Base-by-base conservation (phyloP, 1,140 invertebrate genomes). In the Eumaeus atala region DNA sequence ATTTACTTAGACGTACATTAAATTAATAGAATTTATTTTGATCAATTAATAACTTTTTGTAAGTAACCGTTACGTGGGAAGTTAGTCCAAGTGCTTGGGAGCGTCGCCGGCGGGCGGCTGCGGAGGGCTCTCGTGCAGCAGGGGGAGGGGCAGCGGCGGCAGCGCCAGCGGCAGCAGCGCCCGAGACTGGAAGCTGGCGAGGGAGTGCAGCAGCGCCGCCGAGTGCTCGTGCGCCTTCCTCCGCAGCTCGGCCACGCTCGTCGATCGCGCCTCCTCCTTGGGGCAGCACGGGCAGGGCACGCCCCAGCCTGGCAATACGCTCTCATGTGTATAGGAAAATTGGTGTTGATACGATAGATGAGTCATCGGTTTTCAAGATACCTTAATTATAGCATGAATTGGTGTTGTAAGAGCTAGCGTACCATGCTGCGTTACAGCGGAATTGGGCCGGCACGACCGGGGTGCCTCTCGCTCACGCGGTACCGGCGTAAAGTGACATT, bases 171-270 rank as follows among this genome's bases (percentile, higher is more conserved):
- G 91, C 51, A 91, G 77, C 2, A 91, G 63, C 0, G 89, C 89
- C 3, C 90, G 54, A 54, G 88, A 69, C 77, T 90, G 66, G 88
- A 90, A 74, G 85, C 89, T 69, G 74, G 91, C 93, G 18, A 95
- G 83, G 14, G 91, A 92, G 69, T 94, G 93, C 49, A 95, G 80
- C 9, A 95, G 87, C 0, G 95, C 95, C 0, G 95, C 95, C 1
- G 95, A 95, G 78, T 97, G 95, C 73, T 97, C 96, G 76, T 96
- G 95, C 0, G 95, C 95, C 78, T 97, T 97, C 18, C 95, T 90
- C 10, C 95, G 89, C 8, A 97, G 86, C 70, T 97, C 95, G 0
- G 95, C 95, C 12, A 97, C 93, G 77, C 94, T 95, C 56, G 92
- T 93, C n/a, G 92, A 93, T 54, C 94, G 87, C 0, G 88, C 84